Base-by-base conservation (phyloP, 2,888 invertebrate genomes). In the Drosophila anomalipes region DNA sequence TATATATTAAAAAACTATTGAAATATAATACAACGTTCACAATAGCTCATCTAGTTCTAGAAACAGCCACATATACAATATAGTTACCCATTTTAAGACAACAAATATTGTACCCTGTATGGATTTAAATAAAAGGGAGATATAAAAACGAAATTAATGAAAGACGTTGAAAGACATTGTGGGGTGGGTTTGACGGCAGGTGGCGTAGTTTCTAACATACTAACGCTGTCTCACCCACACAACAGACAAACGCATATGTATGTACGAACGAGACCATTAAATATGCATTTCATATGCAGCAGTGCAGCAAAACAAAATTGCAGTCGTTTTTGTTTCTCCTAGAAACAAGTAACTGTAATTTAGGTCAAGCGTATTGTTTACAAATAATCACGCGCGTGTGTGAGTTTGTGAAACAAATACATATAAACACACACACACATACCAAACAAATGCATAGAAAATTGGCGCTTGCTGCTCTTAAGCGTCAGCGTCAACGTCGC, bases 301-400 rank as follows among this genome's bases (percentile, higher is more conserved):
- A 76, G 61, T 52, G 77, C 53, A 79, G 66, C 63, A 54, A 68
- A 63, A 64, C 62, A 68, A 79, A 82, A 68, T 79, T 82, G 68
- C 79, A 79, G 70, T 74, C 54, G 60, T 68, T 82, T 79, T 84
- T 81, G 72, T 81, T 72, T 73, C 72, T 70, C 62, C 76, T 77
- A 67, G 70, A 73, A 91, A 91, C 92, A 91, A 91, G 91, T 88
- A 91, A 88, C 90, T 79, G 82, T 81, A 83, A 82, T 82, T 92
- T 93, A 92, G 93, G 93, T 93, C 93, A 93, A 93, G 93, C 93
- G 91, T 93, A 92, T 93, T 93, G 93, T 92, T 93, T 92, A 93
- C 91, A 91, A 93, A 91, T 90, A 92, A 91, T 87, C 86, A 85
- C 78, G 78, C 76, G 70, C 77, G 56, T 87, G 68, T 82, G 54